A percentile compares a stretch with the other conserved stretches of the same genome.
Conservation (phyloP, 2,888 invertebrate genomes). For the Eristalinus sepulchralis region DNA sequence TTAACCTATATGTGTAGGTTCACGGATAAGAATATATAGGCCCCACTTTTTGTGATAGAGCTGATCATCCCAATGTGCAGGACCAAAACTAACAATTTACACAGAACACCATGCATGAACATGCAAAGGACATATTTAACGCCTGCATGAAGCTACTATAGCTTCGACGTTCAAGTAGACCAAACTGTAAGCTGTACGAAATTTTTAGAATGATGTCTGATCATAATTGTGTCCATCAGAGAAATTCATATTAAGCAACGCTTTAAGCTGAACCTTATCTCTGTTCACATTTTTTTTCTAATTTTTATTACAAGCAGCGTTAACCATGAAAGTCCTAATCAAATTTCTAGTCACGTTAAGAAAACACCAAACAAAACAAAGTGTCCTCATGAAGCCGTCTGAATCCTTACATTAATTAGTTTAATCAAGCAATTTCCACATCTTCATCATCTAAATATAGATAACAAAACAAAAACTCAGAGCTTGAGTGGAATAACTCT, state of each 20-base stretch:
- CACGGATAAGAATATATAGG: no score
- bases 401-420: slow-evolving; percentile 38
- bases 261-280: not conserved
- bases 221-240: no score
- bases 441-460: slow-evolving; percentile 31
- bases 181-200: no score
- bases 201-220: no score
- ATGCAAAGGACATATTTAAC: no score
- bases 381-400: not conserved
- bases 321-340: slow-evolving; percentile 6
- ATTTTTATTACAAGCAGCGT: not conserved
- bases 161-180: no score
- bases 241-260: not conserved
- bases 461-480: not conserved
- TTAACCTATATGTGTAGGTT: no score
- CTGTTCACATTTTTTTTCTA: not conserved
- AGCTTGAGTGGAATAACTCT: slow-evolving; percentile 29
- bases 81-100: no score
- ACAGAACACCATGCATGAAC: no score
- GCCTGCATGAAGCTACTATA: no score
- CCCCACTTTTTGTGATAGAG: no score
- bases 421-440: slow-evolving; percentile 47
- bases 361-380: slow-evolving; percentile 7
- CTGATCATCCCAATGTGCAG: no score
- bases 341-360: slow-evolving; percentile 5